Evolutionary conservation across 2,113 vertebrate species (phyloP).

Genomic region (Casuarius casuarius): DNA sequence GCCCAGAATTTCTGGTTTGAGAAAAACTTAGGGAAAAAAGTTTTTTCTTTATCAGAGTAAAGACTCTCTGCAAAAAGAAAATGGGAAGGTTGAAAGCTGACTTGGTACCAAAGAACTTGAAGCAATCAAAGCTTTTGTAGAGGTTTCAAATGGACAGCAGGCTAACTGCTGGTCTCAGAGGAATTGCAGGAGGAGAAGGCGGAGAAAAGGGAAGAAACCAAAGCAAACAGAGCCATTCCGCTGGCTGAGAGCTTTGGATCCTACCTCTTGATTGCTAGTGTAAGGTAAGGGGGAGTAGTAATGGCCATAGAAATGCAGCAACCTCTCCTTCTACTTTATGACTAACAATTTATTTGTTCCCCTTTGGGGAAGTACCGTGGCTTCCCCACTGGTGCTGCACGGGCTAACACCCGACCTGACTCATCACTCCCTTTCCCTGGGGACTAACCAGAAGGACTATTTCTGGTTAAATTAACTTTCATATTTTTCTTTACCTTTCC

Average conservation of each 20-base stretch:
- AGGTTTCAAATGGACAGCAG: not conserved
- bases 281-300: not conserved
- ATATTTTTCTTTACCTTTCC: not conserved
- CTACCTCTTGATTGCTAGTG: fast-evolving
- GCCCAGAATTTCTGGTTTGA: not conserved
- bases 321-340: not conserved
- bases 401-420: not conserved
- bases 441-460: not conserved
- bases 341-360: not conserved
- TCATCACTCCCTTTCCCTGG: not conserved
- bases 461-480: not conserved
- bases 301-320: not conserved
- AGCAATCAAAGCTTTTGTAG: not conserved
- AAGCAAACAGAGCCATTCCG: not conserved
- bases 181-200: not conserved
- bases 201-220: not conserved
- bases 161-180: not conserved
- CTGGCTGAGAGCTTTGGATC: fast-evolving
- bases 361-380: not conserved
- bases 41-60: not conserved
- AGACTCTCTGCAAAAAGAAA: not conserved
- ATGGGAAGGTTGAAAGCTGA: not conserved
- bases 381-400: not conserved
- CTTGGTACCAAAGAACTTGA: not conserved
- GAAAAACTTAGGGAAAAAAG: not conserved